phyloP scores from a whole-genome alignment of 1,140 invertebrate species.

The Trachymyrmex cornetzi region DNA sequence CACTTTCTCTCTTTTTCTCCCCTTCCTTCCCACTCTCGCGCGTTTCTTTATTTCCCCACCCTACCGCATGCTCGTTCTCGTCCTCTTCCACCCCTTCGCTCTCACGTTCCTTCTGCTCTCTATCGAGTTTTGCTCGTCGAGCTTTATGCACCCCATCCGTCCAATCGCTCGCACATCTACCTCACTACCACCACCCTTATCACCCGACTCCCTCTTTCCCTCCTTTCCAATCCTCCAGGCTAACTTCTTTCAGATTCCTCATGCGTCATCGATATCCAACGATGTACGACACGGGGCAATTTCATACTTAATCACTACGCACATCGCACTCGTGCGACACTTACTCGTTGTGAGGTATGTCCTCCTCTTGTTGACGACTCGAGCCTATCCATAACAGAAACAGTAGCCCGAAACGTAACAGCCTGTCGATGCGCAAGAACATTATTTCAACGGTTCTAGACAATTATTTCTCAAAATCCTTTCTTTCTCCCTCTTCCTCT shows the following conservation, averaged over 20 bases:
- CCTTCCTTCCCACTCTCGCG: neutral
- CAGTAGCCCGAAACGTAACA: slow-evolving; percentile 80
- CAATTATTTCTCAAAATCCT: slow-evolving; percentile 44
- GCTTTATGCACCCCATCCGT: slow-evolving; percentile 56
- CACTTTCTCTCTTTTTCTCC: neutral
- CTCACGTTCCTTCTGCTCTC: slow-evolving; percentile 17
- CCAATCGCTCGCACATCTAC: slow-evolving; percentile 50
- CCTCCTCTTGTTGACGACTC: slow-evolving; percentile 91
- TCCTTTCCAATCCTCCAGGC: neutral
- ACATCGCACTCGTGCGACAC: slow-evolving; percentile 77
- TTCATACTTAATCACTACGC: slow-evolving; percentile 21
- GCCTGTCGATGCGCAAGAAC: slow-evolving; percentile 68
- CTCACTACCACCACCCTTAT: slow-evolving; percentile 3
- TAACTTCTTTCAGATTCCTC: neutral
- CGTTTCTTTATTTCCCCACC: slow-evolving; percentile 21
- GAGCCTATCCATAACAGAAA: slow-evolving; percentile 80
- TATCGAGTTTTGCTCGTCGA: slow-evolving; percentile 59
- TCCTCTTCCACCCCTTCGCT: slow-evolving; percentile 1
- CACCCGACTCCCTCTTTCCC: neutral
- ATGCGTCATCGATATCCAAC: slow-evolving; percentile 40
- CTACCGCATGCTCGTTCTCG: slow-evolving; percentile 10
- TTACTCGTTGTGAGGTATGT: slow-evolving; percentile 95
- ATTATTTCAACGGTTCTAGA: slow-evolving; percentile 65
- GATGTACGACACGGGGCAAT: neutral
- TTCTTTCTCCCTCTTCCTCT: slow-evolving; percentile 20